Conservation (phyloP, 1,140 invertebrate species). For the Drosophila paulistorum region DNA sequence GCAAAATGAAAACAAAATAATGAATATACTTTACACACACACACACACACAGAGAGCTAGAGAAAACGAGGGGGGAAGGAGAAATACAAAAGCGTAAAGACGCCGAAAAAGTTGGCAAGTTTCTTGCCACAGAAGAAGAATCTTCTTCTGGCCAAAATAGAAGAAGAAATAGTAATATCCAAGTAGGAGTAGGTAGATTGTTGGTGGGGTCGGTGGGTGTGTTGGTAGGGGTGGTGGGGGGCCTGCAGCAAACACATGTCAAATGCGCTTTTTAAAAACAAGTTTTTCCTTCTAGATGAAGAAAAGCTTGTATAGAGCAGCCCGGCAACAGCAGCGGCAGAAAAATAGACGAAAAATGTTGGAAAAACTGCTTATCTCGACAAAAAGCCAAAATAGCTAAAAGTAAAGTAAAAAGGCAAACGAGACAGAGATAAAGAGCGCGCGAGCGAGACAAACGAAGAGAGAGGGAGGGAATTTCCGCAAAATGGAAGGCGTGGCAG, state of each 20-base stretch:
- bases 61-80: background rate
- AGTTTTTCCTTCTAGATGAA: constrained; percentile 72
- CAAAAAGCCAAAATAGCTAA: constrained; percentile 68
- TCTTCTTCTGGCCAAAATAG: constrained; percentile 44
- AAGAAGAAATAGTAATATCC: constrained; percentile 17
- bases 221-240: background rate
- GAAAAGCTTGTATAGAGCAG: constrained; percentile 35
- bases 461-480: background rate
- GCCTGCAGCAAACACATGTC: constrained; percentile 76
- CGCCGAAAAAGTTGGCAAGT: constrained; percentile 69
- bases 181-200: background rate
- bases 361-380: constrained; percentile 77
- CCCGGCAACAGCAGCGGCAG: constrained; percentile 5
- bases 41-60: constrained; percentile 3
- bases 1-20: constrained; percentile 78
- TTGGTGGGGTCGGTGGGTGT: background rate
- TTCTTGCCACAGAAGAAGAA: constrained; percentile 52
- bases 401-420: constrained; percentile 22
- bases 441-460: constrained; percentile 4
- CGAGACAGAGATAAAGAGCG: constrained; percentile 16
- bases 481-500: constrained; percentile 55
- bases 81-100: constrained; percentile 41
- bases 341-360: constrained; percentile 14
- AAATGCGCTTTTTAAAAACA: constrained; percentile 68
- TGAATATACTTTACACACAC: constrained; percentile 65